Conservation (phyloP, 2,797 vertebrate genomes). For the Cacajao melanocephalus region DNA sequence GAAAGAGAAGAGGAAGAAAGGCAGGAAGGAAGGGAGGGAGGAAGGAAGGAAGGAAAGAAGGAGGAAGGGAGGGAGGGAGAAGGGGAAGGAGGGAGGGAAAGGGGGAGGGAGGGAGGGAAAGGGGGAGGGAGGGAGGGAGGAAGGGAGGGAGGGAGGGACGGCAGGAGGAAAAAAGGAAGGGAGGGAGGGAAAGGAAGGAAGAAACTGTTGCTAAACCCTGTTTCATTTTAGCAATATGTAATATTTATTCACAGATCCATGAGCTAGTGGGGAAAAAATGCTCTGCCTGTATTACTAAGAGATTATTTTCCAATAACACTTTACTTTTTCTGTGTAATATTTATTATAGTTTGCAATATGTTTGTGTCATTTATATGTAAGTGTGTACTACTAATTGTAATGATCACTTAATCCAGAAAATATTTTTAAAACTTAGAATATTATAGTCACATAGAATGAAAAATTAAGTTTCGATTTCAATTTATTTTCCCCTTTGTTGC, state of each 20-base stretch:
- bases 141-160: fast-evolving
- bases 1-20: not conserved
- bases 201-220: not conserved
- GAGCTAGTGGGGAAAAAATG: not conserved
- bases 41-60: no score
- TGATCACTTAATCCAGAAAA: not conserved
- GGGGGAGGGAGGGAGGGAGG: fast-evolving
- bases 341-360: not conserved
- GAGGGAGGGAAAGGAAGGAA: no score
- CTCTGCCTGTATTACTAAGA: not conserved
- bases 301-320: not conserved
- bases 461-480: slow-evolving; percentile 37
- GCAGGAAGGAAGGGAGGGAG: no score
- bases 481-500: not conserved
- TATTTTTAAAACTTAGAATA: not conserved
- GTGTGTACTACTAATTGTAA: not conserved
- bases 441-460: not conserved
- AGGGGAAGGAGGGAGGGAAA: no score
- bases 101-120: no score
- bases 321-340: not conserved
- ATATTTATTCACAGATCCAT: not conserved
- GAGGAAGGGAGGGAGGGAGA: no score
- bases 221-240: not conserved
- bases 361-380: not conserved
- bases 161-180: no score